Base-by-base conservation (phyloP, 2,888 invertebrate genomes). In the Zele albiditarsus region DNA sequence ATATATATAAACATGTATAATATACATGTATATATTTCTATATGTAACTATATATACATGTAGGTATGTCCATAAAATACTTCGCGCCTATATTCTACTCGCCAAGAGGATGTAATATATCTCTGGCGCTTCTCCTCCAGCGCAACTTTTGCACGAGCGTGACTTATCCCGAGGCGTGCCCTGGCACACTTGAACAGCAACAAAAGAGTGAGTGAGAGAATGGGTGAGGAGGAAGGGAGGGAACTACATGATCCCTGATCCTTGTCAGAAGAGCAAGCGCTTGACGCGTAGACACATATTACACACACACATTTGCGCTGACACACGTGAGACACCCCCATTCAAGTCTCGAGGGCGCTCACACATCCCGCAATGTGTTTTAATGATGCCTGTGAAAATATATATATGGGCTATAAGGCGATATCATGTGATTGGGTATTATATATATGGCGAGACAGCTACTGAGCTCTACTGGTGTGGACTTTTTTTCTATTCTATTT, bases 401-500 rank as follows among this genome's bases (percentile, higher is more conserved):
- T 57, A 33, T 25, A 42, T 38, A 33, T 33, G 8, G 2, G 53
- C 38, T 38, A 12, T 38, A 12, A 38, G 38, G 12, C 8, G 1
- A 53, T 53, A 8, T 4, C 20, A 8, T 53, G n/a, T 53, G 23
- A 53, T 53, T 53, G 53, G 20, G 53, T 20, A 10, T 42, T 10
- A 12, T 12, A 12, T 42, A n/a, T 53, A 46, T 3, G 23, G 20
- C n/a, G 20, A 20, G 42, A 58, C 28, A 25, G 62, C 23, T 70
- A 42, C 20, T 20, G 72, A 8, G 28, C 31, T n/a, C 33, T 57
- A 16, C 2, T 53, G 23, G 5, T 28, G 33, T 31, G 4, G 14
- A 53, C 10, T 31, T 53, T 25, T n/a, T 57, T 80, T 82, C 80
- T 78, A 79, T 77, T 80, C 78, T 80, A 82, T 78, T 75, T 75